Evolutionary conservation across 1,140 invertebrate genomes (phyloP), one percentile per base, ranked within the genome.

Genomic region (Venustaconcha ellipsiformis): DNA sequence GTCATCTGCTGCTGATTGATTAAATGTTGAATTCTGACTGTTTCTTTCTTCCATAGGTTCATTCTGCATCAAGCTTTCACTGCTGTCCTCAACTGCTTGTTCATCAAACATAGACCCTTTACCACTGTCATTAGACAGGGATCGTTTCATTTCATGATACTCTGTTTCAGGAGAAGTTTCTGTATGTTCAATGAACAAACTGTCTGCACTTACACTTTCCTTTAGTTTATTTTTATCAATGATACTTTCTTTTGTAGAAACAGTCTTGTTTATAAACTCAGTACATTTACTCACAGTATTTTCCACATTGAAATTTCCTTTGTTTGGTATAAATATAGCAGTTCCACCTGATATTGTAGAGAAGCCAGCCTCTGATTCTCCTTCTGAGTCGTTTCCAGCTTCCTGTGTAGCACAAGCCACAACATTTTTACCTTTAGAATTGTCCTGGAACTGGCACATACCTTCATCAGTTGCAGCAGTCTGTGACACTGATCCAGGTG

Each of bases 81-180:
- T 72, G 18, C 18, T 72, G 48, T 64, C 58, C n/a, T 67, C 71
- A 20, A 73, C 74, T 60, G 57, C 62, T 6, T 63, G 76, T 15
- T 80, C 71, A 57, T 87, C 84, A 66, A 82, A 72, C 75, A 85
- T 70, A 0, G 85, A 85, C 1, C 84, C 84, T 55, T 85, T 83
- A 1, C 83, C 85, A 80, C 83, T 84, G 72, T 87, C 85, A 14
- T 77, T 76, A 3, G 83, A 87, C 14, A 82, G 23, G 13, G 80
- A 77, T 58, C 83, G 76, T 66, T 79, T 70, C 68, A 86, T 78
- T 57, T 76, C 72, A 20, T 76, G 73, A 26, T 71, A 68, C 57
- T 48, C 37, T 69, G 74, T 58, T 48, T 48, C 6, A 48, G 37
- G 37, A 48, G 37, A 48, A 11, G 11, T 48, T 48, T 48, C 37